phyloP scores from a whole-genome alignment of 2,113 vertebrate genomes.

The Pogona vitticeps region DNA sequence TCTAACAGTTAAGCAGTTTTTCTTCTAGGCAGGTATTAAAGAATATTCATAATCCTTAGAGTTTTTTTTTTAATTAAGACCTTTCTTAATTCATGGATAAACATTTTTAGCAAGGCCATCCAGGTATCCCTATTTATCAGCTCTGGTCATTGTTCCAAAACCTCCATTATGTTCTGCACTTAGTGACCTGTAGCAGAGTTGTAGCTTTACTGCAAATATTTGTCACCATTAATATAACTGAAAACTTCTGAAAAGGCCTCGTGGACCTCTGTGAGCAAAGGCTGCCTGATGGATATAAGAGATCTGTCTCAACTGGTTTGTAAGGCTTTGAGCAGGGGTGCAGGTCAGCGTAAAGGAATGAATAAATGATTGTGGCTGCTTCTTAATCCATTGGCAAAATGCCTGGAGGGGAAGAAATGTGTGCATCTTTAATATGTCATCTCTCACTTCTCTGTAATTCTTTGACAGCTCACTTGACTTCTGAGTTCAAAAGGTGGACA shows the following conservation, averaged over 20 bases:
- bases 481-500: slow-evolving; percentile 36
- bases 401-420: slow-evolving; percentile 42
- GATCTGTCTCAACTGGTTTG: slow-evolving; percentile 4
- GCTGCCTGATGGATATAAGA: background rate
- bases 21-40: too few species aligned
- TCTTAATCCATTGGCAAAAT: slow-evolving; percentile 29
- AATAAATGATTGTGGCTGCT: slow-evolving; percentile 19
- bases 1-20: too few species aligned
- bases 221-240: slow-evolving; percentile 27
- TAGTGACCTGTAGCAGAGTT: slow-evolving; percentile 7
- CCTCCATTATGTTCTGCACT: background rate
- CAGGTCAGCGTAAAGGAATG: slow-evolving; percentile 2
- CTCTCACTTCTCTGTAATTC: slow-evolving; percentile 23
- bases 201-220: background rate
- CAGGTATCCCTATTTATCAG: slow-evolving; percentile 3
- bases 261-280: slow-evolving; percentile 30
- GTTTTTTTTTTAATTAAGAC: background rate
- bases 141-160: slow-evolving; percentile 22
- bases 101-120: background rate
- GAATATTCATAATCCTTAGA: too few species aligned
- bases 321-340: background rate
- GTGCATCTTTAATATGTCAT: slow-evolving; percentile 17
- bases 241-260: slow-evolving; percentile 19
- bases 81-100: slow-evolving; percentile 11
- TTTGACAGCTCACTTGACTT: slow-evolving; percentile 24